Evolutionary conservation across 2,888 invertebrate genomes (phyloP).

Genomic region (Himalopsyche japonica): DNA sequence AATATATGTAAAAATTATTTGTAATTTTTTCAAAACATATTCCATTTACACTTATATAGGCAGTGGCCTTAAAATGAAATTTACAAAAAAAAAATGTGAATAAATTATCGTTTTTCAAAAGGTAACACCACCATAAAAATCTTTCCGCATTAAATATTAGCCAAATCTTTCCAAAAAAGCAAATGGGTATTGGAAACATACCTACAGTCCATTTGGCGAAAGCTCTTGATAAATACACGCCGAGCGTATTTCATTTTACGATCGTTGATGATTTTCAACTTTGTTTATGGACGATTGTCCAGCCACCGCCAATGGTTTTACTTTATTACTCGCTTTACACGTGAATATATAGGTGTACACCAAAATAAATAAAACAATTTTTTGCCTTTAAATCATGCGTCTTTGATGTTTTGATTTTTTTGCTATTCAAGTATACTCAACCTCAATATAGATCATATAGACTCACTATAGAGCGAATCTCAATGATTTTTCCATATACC

Average conservation of each 20-base stretch:
- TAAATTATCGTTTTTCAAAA: neutral
- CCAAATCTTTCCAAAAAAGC: neutral
- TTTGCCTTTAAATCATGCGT: too few relatives aligned
- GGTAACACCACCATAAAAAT: neutral
- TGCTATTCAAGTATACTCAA: too few relatives aligned
- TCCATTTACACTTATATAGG: too few relatives aligned
- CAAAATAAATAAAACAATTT: neutral
- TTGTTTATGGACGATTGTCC: slow-evolving; percentile 38
- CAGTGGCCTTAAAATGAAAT: too few relatives aligned
- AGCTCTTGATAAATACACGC: neutral
- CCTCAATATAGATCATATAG: too few relatives aligned
- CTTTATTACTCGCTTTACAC: slow-evolving; percentile 35
- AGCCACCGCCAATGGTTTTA: slow-evolving; percentile 23
- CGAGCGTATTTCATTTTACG: slow-evolving; percentile 37
- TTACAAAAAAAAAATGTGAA: too few relatives aligned
- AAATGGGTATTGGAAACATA: neutral
- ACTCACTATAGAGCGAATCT: too few relatives aligned
- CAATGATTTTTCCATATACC: too few relatives aligned
- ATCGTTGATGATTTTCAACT: slow-evolving; percentile 36
- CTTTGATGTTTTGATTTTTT: too few relatives aligned
- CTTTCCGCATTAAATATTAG: neutral
- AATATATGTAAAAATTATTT: too few relatives aligned
- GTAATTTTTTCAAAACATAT: too few relatives aligned
- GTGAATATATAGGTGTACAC: neutral
- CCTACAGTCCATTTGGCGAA: neutral